These are phyloP conservation scores for Tetanocera ferruginea DNA, from an alignment of 2,888 invertebrate species.

Conservation along the genomic window DNA sequence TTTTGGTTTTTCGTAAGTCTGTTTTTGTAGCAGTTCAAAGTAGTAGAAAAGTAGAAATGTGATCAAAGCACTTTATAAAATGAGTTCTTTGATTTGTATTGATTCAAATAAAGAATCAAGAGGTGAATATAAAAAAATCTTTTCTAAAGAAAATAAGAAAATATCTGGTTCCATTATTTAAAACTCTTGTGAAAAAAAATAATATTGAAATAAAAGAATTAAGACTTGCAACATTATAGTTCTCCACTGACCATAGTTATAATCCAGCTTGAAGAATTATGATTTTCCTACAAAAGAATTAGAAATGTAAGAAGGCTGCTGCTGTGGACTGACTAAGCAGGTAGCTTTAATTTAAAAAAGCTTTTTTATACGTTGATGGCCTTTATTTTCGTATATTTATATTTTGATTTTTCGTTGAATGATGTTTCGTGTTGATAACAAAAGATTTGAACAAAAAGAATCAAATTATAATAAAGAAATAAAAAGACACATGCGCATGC, in stretches of 20 bases:
- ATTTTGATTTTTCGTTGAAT: background rate
- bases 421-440: background rate
- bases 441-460: conserved; percentile 44
- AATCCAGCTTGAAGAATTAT: conserved; percentile 69
- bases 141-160: no score
- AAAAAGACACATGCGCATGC: conserved; percentile 70
- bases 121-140: no score
- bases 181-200: background rate
- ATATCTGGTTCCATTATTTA: no score
- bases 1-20: no score
- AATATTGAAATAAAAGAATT: background rate
- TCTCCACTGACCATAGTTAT: conserved; percentile 66
- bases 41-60: no score
- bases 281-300: conserved; percentile 53
- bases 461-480: conserved; percentile 42
- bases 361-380: background rate
- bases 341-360: background rate
- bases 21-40: no score
- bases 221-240: background rate
- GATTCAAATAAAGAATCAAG: no score
- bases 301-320: conserved; percentile 46
- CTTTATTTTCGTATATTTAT: background rate
- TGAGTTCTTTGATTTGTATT: no score
- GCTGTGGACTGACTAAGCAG: conserved; percentile 24
- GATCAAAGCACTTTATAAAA: no score